Percentiles rank a stretch among this genome's conserved stretches.
Evolutionary conservation across 2,888 invertebrate genomes (phyloP).

Genomic region (Eurytoma adleriae): DNA sequence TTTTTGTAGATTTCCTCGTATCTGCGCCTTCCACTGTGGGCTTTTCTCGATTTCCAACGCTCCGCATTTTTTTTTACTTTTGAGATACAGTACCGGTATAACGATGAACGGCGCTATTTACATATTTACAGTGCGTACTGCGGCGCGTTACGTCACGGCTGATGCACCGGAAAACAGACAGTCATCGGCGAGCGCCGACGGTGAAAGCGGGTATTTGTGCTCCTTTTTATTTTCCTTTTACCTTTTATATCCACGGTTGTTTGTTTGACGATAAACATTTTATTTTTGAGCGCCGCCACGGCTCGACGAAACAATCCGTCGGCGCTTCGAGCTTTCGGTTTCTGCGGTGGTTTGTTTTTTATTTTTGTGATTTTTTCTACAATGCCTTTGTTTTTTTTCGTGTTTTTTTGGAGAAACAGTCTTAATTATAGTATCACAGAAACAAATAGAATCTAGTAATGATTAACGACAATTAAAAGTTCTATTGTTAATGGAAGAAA

Average conservation of each 20-base stretch:
- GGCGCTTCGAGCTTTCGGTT: too few relatives aligned
- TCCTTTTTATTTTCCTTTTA: conserved; percentile 6
- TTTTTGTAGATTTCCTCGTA: too few relatives aligned
- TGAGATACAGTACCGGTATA: conserved; percentile 19
- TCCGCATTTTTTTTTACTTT: not conserved
- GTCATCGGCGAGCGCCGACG: conserved; percentile 17
- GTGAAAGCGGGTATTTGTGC: conserved; percentile 25
- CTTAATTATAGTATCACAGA: conserved; percentile 53
- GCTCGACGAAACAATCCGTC: too few relatives aligned
- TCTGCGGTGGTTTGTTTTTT: not conserved
- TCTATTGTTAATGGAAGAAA: conserved; percentile 7
- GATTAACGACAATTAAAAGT: conserved; percentile 37
- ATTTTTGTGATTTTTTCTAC: not conserved
- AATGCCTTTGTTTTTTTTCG: not conserved
- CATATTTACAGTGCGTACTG: conserved; percentile 46
- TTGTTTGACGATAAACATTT: not conserved
- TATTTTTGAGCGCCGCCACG: not conserved
- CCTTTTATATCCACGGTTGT: not conserved
- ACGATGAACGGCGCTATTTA: conserved; percentile 48
- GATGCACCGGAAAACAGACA: conserved; percentile 31
- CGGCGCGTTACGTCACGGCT: conserved; percentile 13
- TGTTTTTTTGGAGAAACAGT: conserved; percentile 11
- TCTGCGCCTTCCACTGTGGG: too few relatives aligned
- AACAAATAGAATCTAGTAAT: conserved; percentile 48
- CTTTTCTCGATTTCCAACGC: too few relatives aligned